Evolutionary conservation across 2,113 vertebrate species (phyloP), one percentile per base, ranked within the genome.

Genomic region (Ceratotherium simum): DNA sequence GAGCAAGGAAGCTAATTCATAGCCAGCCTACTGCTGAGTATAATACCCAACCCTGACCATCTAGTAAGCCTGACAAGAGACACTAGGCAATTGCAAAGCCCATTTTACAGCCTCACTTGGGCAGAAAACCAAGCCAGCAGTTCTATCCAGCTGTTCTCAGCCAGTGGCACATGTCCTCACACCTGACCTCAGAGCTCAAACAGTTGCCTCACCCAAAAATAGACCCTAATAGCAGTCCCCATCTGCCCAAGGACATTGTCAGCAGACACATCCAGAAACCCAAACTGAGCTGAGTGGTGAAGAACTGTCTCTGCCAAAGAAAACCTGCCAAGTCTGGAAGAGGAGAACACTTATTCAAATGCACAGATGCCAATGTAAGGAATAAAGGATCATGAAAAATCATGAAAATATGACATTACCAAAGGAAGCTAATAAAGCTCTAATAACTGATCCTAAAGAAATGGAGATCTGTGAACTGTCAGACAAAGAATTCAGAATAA

Each of bases 401-500:
- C 3, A 36, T 79, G 69, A 67, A 46, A 90, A 56, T 83, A 76
- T 67, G 78, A 76, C 18, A 56, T 36, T 58, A n/a, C n/a, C 31
- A 76, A 65, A 90, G 48, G 69, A 65, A 76, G 65, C 29, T n/a
- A 67, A 83, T 65, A 67, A 90, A 76, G 18, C 23, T 64, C 56
- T 36, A 46, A 76, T 58, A 67, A 62, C 36, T 90, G 51, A 67
- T 17, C 58, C 56, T 83, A 46, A 94, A 62, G 56, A 90, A 76
- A 76, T 29, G n/a, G 48, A 76, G 51, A 82, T 36, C 58, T 76
- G n/a, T 9, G 58, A 83, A 83, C 12, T 48, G 21, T 75, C 48
- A 11, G 64, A 48, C 76, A 93, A 88, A 83, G 31, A 46, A 65
- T 65, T 90, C 86, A 75, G 48, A 90, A 88, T 70, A 94, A 83